These are phyloP conservation scores for Bothrops jararaca DNA, from an alignment of 2,113 vertebrate genomes.

Conservation along the genomic window DNA sequence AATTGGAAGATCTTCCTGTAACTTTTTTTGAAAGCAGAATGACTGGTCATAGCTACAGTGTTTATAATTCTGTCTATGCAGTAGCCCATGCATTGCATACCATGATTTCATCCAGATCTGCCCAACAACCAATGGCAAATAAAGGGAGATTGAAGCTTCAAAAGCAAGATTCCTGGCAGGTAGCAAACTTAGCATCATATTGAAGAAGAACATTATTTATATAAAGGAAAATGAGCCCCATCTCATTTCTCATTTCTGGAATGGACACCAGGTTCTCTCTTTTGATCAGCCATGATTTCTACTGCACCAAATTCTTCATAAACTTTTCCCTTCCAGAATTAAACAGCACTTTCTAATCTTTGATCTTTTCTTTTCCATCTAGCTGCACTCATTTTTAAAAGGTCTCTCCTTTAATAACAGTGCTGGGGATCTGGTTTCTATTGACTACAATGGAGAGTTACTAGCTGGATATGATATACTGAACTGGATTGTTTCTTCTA, in stretches of 20 bases:
- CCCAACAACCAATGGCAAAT: no score
- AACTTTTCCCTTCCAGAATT: accelerated
- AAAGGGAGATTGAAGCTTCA: background rate
- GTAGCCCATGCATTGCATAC: background rate
- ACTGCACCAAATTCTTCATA: background rate
- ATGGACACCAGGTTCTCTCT: no score
- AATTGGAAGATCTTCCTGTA: background rate
- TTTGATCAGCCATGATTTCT: no score
- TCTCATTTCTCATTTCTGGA: no score
- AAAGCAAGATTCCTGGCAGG: background rate
- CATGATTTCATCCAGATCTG: background rate
- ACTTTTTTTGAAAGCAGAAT: conserved; percentile 1
- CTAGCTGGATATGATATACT: background rate
- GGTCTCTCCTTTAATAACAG: conserved; percentile 7
- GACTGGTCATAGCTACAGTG: conserved; percentile 7
- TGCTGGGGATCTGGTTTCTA: background rate
- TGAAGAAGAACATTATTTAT: background rate
- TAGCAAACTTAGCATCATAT: no score
- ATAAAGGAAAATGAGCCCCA: background rate
- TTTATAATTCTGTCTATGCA: conserved; percentile 14
- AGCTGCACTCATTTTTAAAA: background rate
- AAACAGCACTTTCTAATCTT: background rate
- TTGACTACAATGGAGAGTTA: background rate
- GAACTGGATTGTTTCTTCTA: background rate
- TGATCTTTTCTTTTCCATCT: background rate